Evolutionary conservation across 2,888 invertebrate species (phyloP).

Genomic region (Baccha elongata): DNA sequence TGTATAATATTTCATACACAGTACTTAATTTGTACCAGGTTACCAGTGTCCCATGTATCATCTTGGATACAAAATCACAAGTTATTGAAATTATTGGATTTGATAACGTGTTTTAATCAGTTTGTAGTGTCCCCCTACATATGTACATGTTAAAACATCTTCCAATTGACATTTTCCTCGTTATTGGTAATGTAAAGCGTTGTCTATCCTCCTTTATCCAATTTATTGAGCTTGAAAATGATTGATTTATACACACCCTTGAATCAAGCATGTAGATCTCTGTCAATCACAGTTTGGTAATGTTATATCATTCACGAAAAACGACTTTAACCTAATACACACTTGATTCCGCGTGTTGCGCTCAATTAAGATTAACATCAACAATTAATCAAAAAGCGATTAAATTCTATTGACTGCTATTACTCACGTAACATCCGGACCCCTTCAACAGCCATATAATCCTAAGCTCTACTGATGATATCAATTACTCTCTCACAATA

Average conservation of each 20-base stretch:
- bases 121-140: too few relatives aligned
- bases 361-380: constrained; percentile 5
- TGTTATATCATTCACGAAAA: not conserved
- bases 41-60: too few relatives aligned
- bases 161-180: too few relatives aligned
- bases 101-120: too few relatives aligned
- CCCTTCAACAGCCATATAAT: not conserved
- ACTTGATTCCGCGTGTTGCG: not conserved
- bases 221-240: not conserved
- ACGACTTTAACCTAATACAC: not conserved
- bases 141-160: too few relatives aligned
- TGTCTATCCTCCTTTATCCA: too few relatives aligned
- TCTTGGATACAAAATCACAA: too few relatives aligned
- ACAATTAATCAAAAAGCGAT: constrained; percentile 14
- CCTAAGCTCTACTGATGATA: not conserved
- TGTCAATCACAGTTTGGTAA: not conserved
- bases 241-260: not conserved
- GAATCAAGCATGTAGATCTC: not conserved
- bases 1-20: too few relatives aligned
- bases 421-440: not conserved
- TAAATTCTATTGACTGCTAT: not conserved
- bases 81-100: too few relatives aligned
- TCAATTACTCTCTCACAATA: not conserved
- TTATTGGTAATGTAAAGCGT: too few relatives aligned
- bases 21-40: too few relatives aligned